phyloP scores from a whole-genome alignment of 92 coral and sea anemone genomes.

The Virgularia gustaviana region DNA sequence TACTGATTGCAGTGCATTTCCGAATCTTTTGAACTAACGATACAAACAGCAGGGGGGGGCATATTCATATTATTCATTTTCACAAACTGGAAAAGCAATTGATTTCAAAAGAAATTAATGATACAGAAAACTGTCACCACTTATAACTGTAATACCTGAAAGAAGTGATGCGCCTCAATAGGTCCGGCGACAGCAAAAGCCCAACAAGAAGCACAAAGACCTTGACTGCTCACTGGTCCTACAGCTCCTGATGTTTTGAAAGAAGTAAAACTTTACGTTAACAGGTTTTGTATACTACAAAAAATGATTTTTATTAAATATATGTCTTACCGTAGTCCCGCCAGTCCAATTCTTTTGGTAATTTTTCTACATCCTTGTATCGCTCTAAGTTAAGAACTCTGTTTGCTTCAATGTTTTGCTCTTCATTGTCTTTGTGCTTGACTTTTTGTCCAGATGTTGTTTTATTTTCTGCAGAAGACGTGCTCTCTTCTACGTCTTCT shows the following conservation, averaged over 20 bases:
- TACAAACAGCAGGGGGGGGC: no score
- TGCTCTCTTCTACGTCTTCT: slow-evolving; percentile 31
- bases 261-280: not conserved
- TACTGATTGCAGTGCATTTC: no score
- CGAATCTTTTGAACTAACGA: no score
- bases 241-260: slow-evolving; percentile 82
- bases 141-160: no score
- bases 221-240: slow-evolving; percentile 79
- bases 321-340: slow-evolving; percentile 79
- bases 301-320: not conserved
- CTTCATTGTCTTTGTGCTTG: no score
- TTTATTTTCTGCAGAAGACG: not conserved
- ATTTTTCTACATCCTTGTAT: slow-evolving; percentile 4
- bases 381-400: slow-evolving; percentile 50
- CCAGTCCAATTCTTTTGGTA: slow-evolving; percentile 75
- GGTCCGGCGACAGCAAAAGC: slow-evolving; percentile 91
- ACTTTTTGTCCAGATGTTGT: no score
- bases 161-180: slow-evolving; percentile 72
- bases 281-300: not conserved
- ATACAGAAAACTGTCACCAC: no score
- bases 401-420: slow-evolving; percentile 22
- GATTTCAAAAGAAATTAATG: no score
- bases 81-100: no score
- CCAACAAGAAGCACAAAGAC: slow-evolving; percentile 95
- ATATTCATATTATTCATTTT: no score